These are phyloP conservation scores for Furcula furcula DNA, from an alignment of 2,888 invertebrate species.

Conservation along the genomic window DNA sequence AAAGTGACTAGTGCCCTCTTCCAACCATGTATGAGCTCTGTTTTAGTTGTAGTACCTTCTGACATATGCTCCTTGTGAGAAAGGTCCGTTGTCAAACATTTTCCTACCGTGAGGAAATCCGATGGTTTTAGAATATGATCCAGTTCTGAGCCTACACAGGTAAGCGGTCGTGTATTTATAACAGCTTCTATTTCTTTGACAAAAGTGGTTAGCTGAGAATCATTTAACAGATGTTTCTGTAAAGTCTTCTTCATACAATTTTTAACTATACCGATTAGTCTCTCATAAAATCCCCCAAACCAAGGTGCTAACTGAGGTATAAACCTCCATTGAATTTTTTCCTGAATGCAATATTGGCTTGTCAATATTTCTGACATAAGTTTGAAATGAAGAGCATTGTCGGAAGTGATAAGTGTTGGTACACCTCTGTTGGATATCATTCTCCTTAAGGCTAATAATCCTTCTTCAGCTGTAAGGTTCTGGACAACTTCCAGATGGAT, in stretches of 20 bases:
- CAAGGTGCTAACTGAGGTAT: no score
- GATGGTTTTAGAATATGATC: background rate
- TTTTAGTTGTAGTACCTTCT: background rate
- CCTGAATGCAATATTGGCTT: background rate
- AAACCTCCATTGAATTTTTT: conserved; percentile 5
- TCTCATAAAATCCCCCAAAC: conserved; percentile 18
- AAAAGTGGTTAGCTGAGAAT: background rate
- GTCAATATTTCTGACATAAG: conserved; percentile 11
- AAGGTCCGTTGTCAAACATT: background rate
- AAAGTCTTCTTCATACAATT: background rate
- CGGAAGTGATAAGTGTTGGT: conserved; percentile 8
- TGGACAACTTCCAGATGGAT: conserved; percentile 26
- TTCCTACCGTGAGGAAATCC: background rate
- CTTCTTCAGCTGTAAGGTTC: conserved; percentile 22
- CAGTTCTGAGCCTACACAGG: background rate
- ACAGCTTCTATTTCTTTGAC: background rate
- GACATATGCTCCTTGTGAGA: background rate
- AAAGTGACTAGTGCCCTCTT: background rate
- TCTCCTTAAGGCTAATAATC: conserved; percentile 18
- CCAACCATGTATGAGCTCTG: background rate
- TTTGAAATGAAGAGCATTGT: conserved; percentile 23
- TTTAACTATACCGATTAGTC: conserved; percentile 13
- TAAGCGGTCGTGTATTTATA: background rate
- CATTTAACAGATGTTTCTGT: background rate
- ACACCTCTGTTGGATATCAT: conserved; percentile 5